Percentiles rank a stretch among this genome's conserved stretches.
Evolutionary conservation across 2,113 vertebrate species (phyloP).

Genomic region (Nerophis lumbriciformis): DNA sequence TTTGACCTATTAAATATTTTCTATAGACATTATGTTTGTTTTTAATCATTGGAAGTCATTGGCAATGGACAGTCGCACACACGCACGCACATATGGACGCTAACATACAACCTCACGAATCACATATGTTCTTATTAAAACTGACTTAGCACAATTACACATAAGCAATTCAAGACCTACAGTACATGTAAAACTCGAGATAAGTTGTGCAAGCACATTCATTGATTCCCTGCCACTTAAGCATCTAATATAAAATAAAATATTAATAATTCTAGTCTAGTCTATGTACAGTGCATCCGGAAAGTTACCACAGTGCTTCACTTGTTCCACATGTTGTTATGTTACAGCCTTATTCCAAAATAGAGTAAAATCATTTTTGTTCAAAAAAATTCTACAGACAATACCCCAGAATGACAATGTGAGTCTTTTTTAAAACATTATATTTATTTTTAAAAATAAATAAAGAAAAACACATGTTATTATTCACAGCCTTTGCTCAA

Average conservation of each 20-base stretch:
- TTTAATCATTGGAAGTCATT: slow-evolving; percentile 45
- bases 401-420: no score
- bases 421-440: no score
- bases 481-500: neutral
- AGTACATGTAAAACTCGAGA: slow-evolving; percentile 10
- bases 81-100: slow-evolving; percentile 22
- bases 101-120: slow-evolving; percentile 35
- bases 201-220: slow-evolving; percentile 46
- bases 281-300: no score
- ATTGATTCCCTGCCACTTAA: slow-evolving; percentile 33
- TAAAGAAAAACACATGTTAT: neutral
- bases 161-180: no score
- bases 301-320: no score
- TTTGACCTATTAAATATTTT: slow-evolving; percentile 43
- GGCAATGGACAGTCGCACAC: slow-evolving; percentile 16
- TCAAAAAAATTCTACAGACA: no score
- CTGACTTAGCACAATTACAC: neutral
- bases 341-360: no score
- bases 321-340: no score
- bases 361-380: no score
- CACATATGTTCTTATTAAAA: slow-evolving; percentile 28
- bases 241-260: slow-evolving; percentile 20
- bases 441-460: no score
- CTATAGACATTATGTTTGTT: slow-evolving; percentile 14
- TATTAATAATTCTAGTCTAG: no score